Percentiles rank a stretch among this genome's conserved stretches.
Evolutionary conservation across 2,888 invertebrate genomes (phyloP).

Genomic region (Cheilosia variabilis): DNA sequence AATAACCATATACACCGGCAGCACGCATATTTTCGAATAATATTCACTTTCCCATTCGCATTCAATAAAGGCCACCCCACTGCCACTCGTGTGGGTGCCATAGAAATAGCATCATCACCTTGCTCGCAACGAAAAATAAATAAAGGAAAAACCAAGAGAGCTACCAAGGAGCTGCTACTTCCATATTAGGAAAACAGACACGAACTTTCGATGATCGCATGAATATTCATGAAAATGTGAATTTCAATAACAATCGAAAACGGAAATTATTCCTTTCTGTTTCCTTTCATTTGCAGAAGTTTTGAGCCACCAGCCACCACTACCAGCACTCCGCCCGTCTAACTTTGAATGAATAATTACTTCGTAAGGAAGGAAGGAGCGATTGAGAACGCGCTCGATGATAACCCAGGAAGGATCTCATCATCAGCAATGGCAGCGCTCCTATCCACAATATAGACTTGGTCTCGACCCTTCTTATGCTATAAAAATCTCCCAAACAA

Average conservation of each 20-base stretch:
- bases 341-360: constrained; percentile 75
- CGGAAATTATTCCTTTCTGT: constrained; percentile 75
- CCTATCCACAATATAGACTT: constrained; percentile 44
- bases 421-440: constrained; percentile 52
- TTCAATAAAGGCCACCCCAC: constrained; percentile 4
- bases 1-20: neutral
- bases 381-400: constrained; percentile 23
- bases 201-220: constrained; percentile 72
- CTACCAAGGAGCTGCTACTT: constrained; percentile 26
- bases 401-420: constrained; percentile 71
- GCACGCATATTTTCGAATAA: constrained; percentile 13
- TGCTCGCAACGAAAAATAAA: neutral
- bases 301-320: constrained; percentile 28
- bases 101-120: constrained; percentile 23
- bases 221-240: constrained; percentile 75
- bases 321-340: constrained; percentile 9
- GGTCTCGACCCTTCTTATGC: constrained; percentile 41
- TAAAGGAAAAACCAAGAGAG: constrained; percentile 6
- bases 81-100: neutral
- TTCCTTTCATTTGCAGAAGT: constrained; percentile 73
- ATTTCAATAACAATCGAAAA: constrained; percentile 76
- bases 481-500: constrained; percentile 36
- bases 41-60: constrained; percentile 27
- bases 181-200: constrained; percentile 67
- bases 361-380: constrained; percentile 42